phyloP scores from a whole-genome alignment of 2,888 invertebrate species.

The Macrophya alboannulata region DNA sequence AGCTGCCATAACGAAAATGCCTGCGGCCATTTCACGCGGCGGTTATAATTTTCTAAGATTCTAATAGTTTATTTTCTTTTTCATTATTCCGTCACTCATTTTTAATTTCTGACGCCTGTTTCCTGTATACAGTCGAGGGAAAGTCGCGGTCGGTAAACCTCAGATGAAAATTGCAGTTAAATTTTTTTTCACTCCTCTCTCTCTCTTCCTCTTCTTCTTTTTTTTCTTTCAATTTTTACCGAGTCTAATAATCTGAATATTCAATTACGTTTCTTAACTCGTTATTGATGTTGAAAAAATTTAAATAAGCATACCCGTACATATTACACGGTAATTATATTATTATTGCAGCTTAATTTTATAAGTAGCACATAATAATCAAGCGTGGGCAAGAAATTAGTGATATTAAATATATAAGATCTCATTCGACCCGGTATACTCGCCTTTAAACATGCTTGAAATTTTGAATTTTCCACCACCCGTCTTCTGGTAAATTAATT shows the following conservation, averaged over 20 bases:
- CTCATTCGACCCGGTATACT: background rate
- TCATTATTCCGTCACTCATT: constrained; percentile 17
- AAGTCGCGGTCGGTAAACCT: background rate
- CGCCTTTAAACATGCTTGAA: background rate
- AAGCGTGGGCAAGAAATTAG: background rate
- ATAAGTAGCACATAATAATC: background rate
- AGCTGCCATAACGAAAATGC: constrained; percentile 14
- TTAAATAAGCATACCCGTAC: background rate
- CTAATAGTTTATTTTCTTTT: constrained; percentile 20
- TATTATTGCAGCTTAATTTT: background rate
- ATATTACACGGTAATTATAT: background rate
- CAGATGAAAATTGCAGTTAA: background rate
- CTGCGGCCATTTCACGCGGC: background rate
- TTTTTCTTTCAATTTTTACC: background rate
- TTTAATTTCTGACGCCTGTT: background rate
- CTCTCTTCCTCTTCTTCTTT: background rate
- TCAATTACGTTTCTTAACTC: background rate
- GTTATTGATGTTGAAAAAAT: background rate
- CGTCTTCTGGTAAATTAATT: background rate
- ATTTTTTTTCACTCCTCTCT: background rate
- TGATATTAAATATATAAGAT: background rate
- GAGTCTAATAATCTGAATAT: background rate
- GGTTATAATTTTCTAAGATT: background rate
- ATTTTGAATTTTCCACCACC: constrained; percentile 1
- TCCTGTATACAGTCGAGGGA: background rate